These are phyloP conservation scores for Periplaneta americana DNA, from an alignment of 1,140 invertebrate genomes.

Conservation along the genomic window DNA sequence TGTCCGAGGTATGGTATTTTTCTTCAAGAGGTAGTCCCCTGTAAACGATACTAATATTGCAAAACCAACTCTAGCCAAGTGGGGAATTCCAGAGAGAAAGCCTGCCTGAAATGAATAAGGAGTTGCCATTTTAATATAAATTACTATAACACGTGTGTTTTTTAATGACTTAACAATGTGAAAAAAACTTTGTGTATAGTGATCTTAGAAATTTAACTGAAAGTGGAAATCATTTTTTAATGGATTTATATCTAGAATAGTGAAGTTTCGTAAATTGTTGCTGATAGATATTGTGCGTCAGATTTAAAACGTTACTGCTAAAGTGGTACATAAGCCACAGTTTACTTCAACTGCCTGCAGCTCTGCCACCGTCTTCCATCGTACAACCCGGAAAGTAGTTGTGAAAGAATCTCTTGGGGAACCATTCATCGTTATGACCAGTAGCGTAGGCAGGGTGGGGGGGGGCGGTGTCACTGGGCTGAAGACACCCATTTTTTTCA, in stretches of 20 bases:
- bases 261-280: not conserved
- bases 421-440: too few relatives aligned
- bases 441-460: too few relatives aligned
- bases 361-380: too few relatives aligned
- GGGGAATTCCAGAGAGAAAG: constrained; percentile 59
- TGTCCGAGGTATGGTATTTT: constrained; percentile 49
- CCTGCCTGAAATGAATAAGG: constrained; percentile 52
- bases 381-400: too few relatives aligned
- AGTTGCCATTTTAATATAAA: constrained; percentile 21
- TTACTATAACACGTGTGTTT: not conserved
- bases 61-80: constrained; percentile 55
- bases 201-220: constrained; percentile 49
- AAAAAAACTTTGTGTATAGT: constrained; percentile 25
- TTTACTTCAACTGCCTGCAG: too few relatives aligned
- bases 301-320: too few relatives aligned
- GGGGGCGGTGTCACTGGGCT: too few relatives aligned
- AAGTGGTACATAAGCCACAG: too few relatives aligned
- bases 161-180: not conserved
- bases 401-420: too few relatives aligned
- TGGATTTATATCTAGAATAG: not conserved
- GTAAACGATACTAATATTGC: constrained; percentile 51
- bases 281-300: not conserved
- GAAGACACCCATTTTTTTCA: too few relatives aligned
- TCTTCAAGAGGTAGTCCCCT: constrained; percentile 52
- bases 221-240: not conserved